Base-by-base conservation (phyloP, 2,888 invertebrate genomes). In the Ophioninae sp. region DNA sequence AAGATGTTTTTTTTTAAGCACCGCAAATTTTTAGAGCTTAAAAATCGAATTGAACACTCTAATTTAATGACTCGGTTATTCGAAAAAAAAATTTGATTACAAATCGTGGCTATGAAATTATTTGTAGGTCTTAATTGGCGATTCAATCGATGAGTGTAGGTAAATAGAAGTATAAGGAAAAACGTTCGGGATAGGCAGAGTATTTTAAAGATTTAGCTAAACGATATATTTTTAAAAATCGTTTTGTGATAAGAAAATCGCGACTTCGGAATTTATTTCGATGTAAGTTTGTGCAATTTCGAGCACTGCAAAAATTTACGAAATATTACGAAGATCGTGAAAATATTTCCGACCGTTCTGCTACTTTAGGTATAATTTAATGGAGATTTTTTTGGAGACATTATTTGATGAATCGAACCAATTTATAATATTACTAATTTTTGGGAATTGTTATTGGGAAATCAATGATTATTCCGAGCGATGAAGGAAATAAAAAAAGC, bases 391-490 rank as follows among this genome's bases (percentile, higher is more conserved):
- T 58, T 20, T 37, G 58, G 58, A 59, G 6, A 30, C 63, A 61
- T 23, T 20, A 64, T 22, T 41, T 44, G 51, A 59, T 22, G 65
- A 64, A 61, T 79, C 23, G 13, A 6, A 77, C 76, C 72, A 73
- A 68, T 51, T 81, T 44, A 39, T 68, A 64, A 67, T 71, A 39
- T 68, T 41, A 58, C 39, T 30, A 63, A 65, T 58, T 13, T 59
- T 68, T 63, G 68, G 7, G 68, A 74, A 73, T 64, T 30, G 56
- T 17, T 10, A 64, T 73, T 68, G 41, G 61, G 20, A n/a, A 20
- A 63, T 30, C n/a, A 63, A 39, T 30, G 30, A 56, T 41, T 9
- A 61, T 63, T 17, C 73, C 22, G 7, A 59, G 64, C 22, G 41
- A 72, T 30, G 56, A 73, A 51, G 44, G 37, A 74, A 37, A 69